Evolutionary conservation across 2,797 vertebrate genomes (phyloP).

Genomic region (Pelodytes ibericus): DNA sequence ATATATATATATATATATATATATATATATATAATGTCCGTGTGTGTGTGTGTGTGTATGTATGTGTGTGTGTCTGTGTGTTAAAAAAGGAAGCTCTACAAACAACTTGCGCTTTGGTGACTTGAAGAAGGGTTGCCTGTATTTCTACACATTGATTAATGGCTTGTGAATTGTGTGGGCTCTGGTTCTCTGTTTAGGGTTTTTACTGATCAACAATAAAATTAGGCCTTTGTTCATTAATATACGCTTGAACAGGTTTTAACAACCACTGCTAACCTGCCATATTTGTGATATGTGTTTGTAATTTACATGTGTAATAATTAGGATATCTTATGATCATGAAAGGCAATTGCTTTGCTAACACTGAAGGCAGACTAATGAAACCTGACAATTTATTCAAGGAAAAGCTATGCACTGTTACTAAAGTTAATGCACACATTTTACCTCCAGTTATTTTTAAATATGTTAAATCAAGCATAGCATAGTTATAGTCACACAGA

Average conservation of each 20-base stretch:
- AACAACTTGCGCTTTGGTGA: conserved; percentile 23
- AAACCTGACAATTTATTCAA: conserved; percentile 33
- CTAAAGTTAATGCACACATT: conserved; percentile 28
- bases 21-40: no score
- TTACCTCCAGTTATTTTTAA: conserved; percentile 25
- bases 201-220: not conserved
- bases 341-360: not conserved
- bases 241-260: not conserved
- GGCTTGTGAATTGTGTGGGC: not conserved
- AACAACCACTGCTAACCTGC: no score
- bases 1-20: no score
- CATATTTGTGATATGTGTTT: not conserved
- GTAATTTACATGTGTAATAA: conserved; percentile 30
- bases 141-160: conserved; percentile 38
- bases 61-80: conserved; percentile 6
- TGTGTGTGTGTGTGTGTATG: no score
- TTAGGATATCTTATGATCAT: not conserved
- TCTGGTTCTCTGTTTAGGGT: conserved; percentile 2
- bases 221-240: conserved; percentile 7
- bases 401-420: conserved; percentile 26
- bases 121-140: conserved; percentile 17
- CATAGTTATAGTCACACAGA: conserved; percentile 10
- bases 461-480: conserved; percentile 30
- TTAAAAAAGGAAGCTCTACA: conserved; percentile 20
- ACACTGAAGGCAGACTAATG: not conserved